phyloP scores from a whole-genome alignment of 2,113 vertebrate species.

The Pristiophorus japonicus region DNA sequence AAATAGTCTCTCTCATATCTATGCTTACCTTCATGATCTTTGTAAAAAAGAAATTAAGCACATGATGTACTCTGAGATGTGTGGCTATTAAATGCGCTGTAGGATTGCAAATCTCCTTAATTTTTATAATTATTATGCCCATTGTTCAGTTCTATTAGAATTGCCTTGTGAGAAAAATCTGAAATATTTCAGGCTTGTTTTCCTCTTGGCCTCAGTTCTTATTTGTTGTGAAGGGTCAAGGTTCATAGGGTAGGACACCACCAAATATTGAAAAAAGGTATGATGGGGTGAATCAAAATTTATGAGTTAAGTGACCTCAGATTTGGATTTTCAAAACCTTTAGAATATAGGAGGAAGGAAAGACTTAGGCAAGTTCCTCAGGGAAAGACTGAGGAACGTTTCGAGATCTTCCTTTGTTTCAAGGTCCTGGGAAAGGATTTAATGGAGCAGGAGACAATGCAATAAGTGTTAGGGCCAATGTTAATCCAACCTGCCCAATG shows the following conservation, averaged over 20 bases:
- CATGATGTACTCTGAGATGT: background rate
- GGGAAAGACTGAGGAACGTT: background rate
- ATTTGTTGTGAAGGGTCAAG: background rate
- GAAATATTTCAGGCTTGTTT: background rate
- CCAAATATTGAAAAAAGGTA: background rate
- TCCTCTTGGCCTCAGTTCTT: background rate
- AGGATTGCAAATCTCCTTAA: background rate
- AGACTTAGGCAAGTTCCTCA: background rate
- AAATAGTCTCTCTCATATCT: background rate
- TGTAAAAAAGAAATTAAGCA: background rate
- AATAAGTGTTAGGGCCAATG: background rate
- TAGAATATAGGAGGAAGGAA: background rate
- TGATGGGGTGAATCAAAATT: background rate
- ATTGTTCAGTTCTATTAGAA: background rate
- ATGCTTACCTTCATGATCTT: background rate
- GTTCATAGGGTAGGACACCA: background rate
- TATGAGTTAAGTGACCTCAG: background rate
- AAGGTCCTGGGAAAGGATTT: background rate
- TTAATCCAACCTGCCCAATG: background rate
- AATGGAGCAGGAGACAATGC: background rate
- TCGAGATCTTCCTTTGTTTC: background rate
- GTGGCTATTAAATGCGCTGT: background rate
- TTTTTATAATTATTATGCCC: background rate
- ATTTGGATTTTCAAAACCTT: background rate
- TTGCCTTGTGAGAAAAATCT: background rate